These are phyloP conservation scores for Lissocephala sabroskyi DNA, from an alignment of 2,888 invertebrate species.

Conservation along the genomic window DNA sequence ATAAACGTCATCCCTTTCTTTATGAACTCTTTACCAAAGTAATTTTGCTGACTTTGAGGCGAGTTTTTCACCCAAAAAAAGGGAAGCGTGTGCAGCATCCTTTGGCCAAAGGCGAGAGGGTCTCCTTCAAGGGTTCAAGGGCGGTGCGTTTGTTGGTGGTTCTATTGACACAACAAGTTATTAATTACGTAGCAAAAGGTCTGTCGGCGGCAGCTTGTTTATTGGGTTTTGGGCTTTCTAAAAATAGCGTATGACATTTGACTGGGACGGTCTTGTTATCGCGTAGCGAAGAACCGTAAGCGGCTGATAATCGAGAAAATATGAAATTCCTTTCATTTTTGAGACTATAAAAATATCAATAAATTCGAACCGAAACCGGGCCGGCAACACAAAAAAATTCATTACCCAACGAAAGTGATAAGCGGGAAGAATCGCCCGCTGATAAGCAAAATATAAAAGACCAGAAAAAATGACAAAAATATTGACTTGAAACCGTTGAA, in stretches of 20 bases:
- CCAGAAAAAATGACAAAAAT: conserved; percentile 16
- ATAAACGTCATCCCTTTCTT: conserved; percentile 26
- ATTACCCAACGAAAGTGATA: conserved; percentile 39
- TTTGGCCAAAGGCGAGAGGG: conserved; percentile 11
- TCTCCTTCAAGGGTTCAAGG: conserved; percentile 27
- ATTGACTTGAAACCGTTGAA: conserved; percentile 28
- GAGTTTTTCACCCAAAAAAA: conserved; percentile 36
- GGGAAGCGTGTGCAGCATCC: conserved; percentile 40
- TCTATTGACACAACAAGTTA: conserved; percentile 58
- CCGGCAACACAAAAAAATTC: conserved; percentile 11
- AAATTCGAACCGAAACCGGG: too few species aligned
- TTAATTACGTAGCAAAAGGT: conserved; percentile 36
- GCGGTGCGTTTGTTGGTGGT: conserved; percentile 6
- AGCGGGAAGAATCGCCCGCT: conserved; percentile 29
- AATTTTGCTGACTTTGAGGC: conserved; percentile 13
- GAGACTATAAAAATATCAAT: conserved; percentile 35
- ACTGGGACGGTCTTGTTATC: conserved; percentile 6
- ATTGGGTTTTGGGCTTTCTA: conserved; percentile 25
- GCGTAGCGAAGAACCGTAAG: background rate
- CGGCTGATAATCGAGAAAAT: too few species aligned
- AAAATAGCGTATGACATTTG: conserved; percentile 35
- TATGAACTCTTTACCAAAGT: conserved; percentile 46
- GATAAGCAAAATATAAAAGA: conserved; percentile 35
- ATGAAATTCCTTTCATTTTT: too few species aligned
- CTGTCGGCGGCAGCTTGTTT: background rate